Evolutionary conservation across 2,888 invertebrate genomes (phyloP).

Genomic region (Cordilura impudica): DNA sequence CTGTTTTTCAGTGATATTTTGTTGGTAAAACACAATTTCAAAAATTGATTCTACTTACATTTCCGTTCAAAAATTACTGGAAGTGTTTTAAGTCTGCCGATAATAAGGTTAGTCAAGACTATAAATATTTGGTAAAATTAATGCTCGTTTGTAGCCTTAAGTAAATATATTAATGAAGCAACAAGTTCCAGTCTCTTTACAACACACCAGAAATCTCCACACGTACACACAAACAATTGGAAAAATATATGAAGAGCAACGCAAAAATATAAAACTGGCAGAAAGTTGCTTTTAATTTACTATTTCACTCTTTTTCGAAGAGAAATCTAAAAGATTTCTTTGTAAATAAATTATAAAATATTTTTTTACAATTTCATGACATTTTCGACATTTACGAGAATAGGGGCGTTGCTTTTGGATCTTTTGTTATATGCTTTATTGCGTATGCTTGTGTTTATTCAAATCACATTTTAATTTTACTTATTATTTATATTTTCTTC

Average conservation of each 20-base stretch:
- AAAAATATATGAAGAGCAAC: conserved; percentile 4
- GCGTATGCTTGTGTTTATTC: no score
- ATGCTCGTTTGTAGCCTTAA: conserved; percentile 27
- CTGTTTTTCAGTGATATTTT: background rate
- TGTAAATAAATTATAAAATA: background rate
- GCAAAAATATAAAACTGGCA: conserved; percentile 4
- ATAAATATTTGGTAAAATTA: conserved; percentile 16
- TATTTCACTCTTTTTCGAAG: conserved; percentile 6
- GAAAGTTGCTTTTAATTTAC: background rate
- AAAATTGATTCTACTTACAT: conserved; percentile 25
- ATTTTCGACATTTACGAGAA: background rate
- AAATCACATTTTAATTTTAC: background rate
- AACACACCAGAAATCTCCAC: conserved; percentile 19
- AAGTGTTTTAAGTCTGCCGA: background rate
- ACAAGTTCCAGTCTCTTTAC: conserved; percentile 46
- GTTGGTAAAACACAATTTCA: background rate
- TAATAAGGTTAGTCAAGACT: background rate
- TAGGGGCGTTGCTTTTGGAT: background rate
- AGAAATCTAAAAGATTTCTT: conserved; percentile 6
- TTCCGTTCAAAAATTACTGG: background rate
- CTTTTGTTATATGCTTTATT: no score
- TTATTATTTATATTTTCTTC: background rate
- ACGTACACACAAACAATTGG: background rate
- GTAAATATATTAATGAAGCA: conserved; percentile 45
- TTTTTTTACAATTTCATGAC: background rate